A percentile compares a stretch with the other conserved stretches of the same genome.
Evolutionary conservation across 1,140 invertebrate genomes (phyloP).

Genomic region (Amphibalanus amphitrite): DNA sequence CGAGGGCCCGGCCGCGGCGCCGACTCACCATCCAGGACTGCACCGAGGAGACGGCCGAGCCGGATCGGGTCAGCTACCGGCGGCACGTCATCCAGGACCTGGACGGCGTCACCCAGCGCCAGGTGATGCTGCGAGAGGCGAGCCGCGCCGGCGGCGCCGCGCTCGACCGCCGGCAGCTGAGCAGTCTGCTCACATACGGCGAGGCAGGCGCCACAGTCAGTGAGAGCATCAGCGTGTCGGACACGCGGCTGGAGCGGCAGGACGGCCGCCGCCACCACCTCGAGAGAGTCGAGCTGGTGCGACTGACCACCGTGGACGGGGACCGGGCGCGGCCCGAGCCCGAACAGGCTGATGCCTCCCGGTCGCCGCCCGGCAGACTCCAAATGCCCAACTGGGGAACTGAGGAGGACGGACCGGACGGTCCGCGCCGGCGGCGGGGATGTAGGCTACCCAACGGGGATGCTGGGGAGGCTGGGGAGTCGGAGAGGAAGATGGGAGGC

Average conservation of each 20-base stretch:
- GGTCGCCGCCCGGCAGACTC: too few species aligned
- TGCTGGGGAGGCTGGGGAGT: too few species aligned
- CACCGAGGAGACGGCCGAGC: background rate
- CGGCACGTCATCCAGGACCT: background rate
- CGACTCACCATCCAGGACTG: background rate
- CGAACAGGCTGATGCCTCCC: background rate
- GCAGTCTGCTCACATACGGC: background rate
- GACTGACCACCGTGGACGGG: background rate
- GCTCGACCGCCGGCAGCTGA: background rate
- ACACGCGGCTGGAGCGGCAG: background rate
- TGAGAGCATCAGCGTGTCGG: background rate
- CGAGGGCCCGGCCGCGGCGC: too few species aligned
- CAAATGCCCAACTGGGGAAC: too few species aligned
- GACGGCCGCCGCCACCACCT: background rate
- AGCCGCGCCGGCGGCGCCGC: too few species aligned
- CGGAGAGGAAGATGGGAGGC: too few species aligned
- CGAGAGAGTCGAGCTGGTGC: background rate
- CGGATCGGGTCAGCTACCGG: background rate
- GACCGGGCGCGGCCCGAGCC: too few species aligned
- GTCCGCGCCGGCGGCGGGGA: too few species aligned
- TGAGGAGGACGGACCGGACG: too few species aligned
- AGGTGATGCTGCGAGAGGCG: background rate
- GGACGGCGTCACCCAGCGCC: background rate
- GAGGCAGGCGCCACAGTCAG: background rate
- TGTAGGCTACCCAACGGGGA: too few species aligned